Conservation (phyloP, 2,888 invertebrate species). For the Drosophila acutilabella region DNA sequence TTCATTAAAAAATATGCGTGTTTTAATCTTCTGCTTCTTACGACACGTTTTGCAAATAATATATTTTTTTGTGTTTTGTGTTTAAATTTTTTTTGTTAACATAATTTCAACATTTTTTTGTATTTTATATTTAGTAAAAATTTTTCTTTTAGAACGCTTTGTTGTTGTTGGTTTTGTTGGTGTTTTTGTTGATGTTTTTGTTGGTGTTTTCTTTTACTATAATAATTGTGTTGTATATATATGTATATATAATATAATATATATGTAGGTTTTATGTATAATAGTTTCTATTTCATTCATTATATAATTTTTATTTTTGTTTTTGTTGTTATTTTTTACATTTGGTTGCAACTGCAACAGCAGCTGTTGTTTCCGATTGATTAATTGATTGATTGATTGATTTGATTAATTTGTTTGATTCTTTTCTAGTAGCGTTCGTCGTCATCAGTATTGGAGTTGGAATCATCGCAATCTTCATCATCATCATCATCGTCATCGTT, state of each 20-base stretch:
- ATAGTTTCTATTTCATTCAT: constrained; percentile 49
- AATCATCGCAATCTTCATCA: constrained; percentile 67
- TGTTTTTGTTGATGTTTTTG: constrained; percentile 31
- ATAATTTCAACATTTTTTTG: constrained; percentile 70
- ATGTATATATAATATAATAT: constrained; percentile 57
- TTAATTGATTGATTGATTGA: constrained; percentile 20
- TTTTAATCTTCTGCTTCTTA: constrained; percentile 46
- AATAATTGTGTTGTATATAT: constrained; percentile 58
- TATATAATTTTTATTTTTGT: constrained; percentile 52
- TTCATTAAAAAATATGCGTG: constrained; percentile 35
- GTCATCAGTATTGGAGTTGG: constrained; percentile 74
- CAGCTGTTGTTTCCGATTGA: constrained; percentile 23
- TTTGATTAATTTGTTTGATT: constrained; percentile 27
- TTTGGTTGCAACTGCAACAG: constrained; percentile 49
- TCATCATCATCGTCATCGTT: constrained; percentile 77
- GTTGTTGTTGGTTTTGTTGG: constrained; percentile 37
- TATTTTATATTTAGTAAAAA: constrained; percentile 54
- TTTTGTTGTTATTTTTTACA: constrained; percentile 74
- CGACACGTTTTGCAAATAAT: constrained; percentile 53
- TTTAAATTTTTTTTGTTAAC: constrained; percentile 51
- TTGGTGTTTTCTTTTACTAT: constrained; percentile 47
- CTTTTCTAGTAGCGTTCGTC: constrained; percentile 79
- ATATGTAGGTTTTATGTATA: constrained; percentile 52
- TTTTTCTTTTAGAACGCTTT: constrained; percentile 53
- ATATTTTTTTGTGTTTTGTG: constrained; percentile 32